Evolutionary conservation across 2,797 vertebrate species (phyloP), one percentile per base, ranked within the genome.

Genomic region (Gymnocypris eckloni): DNA sequence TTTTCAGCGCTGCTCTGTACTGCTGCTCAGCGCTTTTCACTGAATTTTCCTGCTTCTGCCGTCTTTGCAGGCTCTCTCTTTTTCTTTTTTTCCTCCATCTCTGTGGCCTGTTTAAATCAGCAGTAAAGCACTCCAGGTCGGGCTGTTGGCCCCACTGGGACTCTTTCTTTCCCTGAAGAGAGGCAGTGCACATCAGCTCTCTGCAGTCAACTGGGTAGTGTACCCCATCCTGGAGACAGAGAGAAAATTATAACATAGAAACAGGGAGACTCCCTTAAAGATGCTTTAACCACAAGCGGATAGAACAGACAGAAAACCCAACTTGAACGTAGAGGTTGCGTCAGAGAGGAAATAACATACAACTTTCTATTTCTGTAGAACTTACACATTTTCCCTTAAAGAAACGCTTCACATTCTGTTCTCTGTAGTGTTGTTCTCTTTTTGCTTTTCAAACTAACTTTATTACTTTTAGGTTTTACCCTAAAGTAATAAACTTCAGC

Each of bases 21-120:
- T 72, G 33, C 56, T 66, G 33, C 84, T 82, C 86, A 87, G 86
- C 83, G 33, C 48, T 79, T 79, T 83, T 82, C 48, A 66, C 76
- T 73, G 81, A 70, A 52, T 59, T 48, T 22, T 72, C 48, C 45
- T 25, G 67, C 64, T 77, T 56, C 43, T 61, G 8, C 56, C 41
- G 15, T 18, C 59, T 69, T 82, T 25, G 16, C 66, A 6, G 12
- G 41, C 64, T 76, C 77, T 86, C 61, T 72, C 48, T 28, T 41
- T 66, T 43, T 28, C 25, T 79, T 67, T 67, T 25, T 28, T 67
- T 67, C 1, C 12, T 82, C 25, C 56, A 4, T 79, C 79, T 61
- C 79, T 67, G 16, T 56, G 54, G 22, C 48, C 54, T 71, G 45
- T 82, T 78, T 70, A 85, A 69, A 71, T 79, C 50, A 82, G 83